These are phyloP conservation scores for Lutjanus argentimaculatus DNA, from an alignment of 2,797 vertebrate species.

Conservation along the genomic window DNA sequence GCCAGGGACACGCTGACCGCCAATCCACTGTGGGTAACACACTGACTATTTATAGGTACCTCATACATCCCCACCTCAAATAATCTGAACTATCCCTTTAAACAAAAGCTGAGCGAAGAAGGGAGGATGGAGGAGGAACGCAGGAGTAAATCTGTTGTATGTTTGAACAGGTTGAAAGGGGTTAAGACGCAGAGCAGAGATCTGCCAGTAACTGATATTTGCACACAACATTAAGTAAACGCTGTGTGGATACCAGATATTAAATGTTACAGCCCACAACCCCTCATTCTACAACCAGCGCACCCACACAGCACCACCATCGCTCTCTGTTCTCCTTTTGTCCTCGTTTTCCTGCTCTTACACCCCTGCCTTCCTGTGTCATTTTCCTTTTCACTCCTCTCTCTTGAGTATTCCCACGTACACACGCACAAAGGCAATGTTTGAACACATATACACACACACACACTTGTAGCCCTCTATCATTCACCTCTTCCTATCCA, in stretches of 20 bases:
- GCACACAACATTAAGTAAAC: conserved; percentile 61
- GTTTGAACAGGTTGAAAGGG: conserved; percentile 71
- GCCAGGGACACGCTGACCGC: too few relatives aligned
- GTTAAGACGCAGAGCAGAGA: conserved; percentile 54
- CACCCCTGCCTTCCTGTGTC: conserved; percentile 46
- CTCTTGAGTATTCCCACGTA: conserved; percentile 46
- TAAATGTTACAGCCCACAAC: conserved; percentile 56
- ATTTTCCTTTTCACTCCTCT: conserved; percentile 53
- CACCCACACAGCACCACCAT: conserved; percentile 55
- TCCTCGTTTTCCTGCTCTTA: conserved; percentile 46
- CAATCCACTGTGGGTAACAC: too few relatives aligned
- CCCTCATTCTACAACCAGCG: conserved; percentile 31
- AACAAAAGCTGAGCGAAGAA: conserved; percentile 15
- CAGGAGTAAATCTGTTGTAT: conserved; percentile 28
- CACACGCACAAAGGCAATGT: conserved; percentile 6
- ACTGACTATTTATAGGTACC: too few relatives aligned
- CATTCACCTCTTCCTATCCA: conserved; percentile 26
- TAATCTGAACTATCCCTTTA: too few relatives aligned
- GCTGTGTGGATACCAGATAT: conserved; percentile 46
- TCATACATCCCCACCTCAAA: too few relatives aligned
- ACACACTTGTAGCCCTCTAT: background rate
- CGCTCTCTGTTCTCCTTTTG: conserved; percentile 40
- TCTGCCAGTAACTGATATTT: conserved; percentile 65
- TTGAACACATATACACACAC: conserved; percentile 26
- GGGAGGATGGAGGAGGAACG: background rate